Conservation (phyloP, 2,113 vertebrate genomes). For the Indicator maculatus region DNA sequence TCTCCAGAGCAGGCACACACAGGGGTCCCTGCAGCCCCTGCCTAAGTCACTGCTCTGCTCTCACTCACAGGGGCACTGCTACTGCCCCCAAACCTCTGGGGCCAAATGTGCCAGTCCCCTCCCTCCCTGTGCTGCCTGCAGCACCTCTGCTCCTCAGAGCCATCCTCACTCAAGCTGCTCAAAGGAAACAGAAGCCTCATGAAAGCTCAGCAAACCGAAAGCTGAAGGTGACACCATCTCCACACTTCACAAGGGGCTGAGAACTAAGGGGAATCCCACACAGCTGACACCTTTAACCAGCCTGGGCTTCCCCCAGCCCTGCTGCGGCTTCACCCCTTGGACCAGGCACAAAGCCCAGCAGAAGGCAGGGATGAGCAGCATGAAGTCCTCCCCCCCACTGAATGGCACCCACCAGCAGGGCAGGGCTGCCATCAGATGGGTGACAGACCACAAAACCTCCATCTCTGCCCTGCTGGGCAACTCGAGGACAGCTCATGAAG, state of each 20-base stretch:
- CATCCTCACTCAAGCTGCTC: background rate
- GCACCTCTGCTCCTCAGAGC: background rate
- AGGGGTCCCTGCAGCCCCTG: accelerated
- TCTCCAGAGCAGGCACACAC: background rate
- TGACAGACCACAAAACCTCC: background rate
- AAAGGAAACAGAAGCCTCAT: accelerated
- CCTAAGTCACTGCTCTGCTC: background rate
- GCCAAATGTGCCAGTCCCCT: background rate
- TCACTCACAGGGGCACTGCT: background rate
- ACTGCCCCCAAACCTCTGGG: background rate
- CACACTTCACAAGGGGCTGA: background rate
- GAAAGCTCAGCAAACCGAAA: accelerated
- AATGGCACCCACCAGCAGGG: accelerated
- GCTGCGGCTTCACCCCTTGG: background rate
- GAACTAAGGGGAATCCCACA: background rate
- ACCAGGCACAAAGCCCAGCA: accelerated
- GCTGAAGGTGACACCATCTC: background rate
- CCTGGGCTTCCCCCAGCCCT: accelerated
- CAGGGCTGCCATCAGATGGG: accelerated
- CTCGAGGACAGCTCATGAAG: accelerated
- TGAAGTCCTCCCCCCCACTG: accelerated
- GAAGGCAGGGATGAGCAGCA: background rate
- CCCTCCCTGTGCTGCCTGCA: background rate
- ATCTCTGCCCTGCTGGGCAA: accelerated
- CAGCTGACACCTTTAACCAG: background rate